phyloP scores from a whole-genome alignment of 2,888 invertebrate species.

The Nymphalis urticae region DNA sequence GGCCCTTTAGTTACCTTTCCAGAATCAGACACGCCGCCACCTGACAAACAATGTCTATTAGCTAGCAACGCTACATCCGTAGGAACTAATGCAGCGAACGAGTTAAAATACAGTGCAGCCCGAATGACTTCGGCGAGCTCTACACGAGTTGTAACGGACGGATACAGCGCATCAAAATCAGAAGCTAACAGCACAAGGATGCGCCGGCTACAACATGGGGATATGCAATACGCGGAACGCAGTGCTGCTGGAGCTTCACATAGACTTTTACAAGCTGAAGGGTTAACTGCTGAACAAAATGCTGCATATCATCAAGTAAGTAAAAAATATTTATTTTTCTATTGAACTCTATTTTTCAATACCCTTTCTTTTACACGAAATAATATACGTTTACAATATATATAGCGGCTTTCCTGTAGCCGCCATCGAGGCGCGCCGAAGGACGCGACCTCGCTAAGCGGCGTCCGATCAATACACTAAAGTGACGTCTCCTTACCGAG shows the following conservation, averaged over 20 bases:
- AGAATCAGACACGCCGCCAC: conserved; percentile 88
- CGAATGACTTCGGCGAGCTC: conserved; percentile 87
- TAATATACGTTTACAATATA: conserved; percentile 14
- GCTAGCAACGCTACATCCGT: conserved; percentile 69
- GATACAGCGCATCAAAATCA: conserved; percentile 87
- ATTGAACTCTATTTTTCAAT: not conserved
- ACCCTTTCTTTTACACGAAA: conserved; percentile 12
- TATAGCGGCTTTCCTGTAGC: conserved; percentile 39
- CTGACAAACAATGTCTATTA: conserved; percentile 72
- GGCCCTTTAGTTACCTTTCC: conserved; percentile 91
- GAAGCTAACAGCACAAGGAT: conserved; percentile 74
- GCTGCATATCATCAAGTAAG: conserved; percentile 90
- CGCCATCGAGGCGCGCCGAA: conserved; percentile 78
- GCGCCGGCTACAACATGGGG: conserved; percentile 88
- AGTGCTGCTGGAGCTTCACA: conserved; percentile 89
- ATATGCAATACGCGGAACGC: conserved; percentile 90
- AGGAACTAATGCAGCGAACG: conserved; percentile 81
- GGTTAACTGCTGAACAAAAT: conserved; percentile 92
- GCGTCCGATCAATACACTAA: conserved; percentile 72
- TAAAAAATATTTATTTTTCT: conserved; percentile 17
- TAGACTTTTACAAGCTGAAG: conserved; percentile 91
- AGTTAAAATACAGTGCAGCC: conserved; percentile 91
- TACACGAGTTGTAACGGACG: conserved; percentile 90
- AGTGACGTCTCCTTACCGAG: conserved; percentile 56
- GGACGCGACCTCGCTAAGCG: conserved; percentile 78